Conservation (phyloP, 2,888 invertebrate species). For the Cataglyphis albicans region DNA sequence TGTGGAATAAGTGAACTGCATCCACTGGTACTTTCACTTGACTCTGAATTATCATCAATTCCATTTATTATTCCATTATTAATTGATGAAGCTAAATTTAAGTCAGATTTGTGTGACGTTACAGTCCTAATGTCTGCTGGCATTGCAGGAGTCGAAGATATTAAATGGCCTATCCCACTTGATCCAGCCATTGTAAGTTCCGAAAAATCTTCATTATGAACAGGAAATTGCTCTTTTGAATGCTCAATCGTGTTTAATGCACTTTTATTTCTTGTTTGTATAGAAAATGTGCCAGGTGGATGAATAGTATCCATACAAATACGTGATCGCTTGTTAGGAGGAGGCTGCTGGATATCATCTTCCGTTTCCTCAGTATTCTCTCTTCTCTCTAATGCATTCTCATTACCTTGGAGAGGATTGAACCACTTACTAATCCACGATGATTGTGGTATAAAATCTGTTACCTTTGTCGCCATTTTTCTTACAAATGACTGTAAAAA, state of each 20-base stretch:
- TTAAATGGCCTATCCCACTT: slow-evolving; percentile 79
- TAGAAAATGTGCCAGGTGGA: slow-evolving; percentile 84
- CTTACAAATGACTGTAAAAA: slow-evolving; percentile 89
- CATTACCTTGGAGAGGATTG: slow-evolving; percentile 81
- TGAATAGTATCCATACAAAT: slow-evolving; percentile 84
- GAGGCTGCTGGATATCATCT: slow-evolving; percentile 79
- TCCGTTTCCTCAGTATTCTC: slow-evolving; percentile 73
- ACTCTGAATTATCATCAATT: slow-evolving; percentile 87
- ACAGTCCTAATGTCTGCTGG: slow-evolving; percentile 73
- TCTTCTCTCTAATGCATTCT: slow-evolving; percentile 68
- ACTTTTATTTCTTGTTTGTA: slow-evolving; percentile 77
- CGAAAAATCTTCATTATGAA: slow-evolving; percentile 77
- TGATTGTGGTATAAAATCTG: slow-evolving; percentile 89
- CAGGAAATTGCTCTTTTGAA: slow-evolving; percentile 74
- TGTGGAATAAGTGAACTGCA: slow-evolving; percentile 87
- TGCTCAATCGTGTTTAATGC: slow-evolving; percentile 66
- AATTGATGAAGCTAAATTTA: slow-evolving; percentile 76
- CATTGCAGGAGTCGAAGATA: slow-evolving; percentile 84
- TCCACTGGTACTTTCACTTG: slow-evolving; percentile 88
- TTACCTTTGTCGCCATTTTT: slow-evolving; percentile 89
- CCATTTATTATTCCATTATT: slow-evolving; percentile 82
- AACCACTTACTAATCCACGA: slow-evolving; percentile 86
- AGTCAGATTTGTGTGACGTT: slow-evolving; percentile 74
- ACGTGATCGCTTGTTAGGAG: slow-evolving; percentile 82
- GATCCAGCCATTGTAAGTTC: slow-evolving; percentile 80